A percentile compares a stretch with the other conserved stretches of the same genome.
phyloP scores from a whole-genome alignment of 2,113 vertebrate genomes.

The Pseudorasbora parva region DNA sequence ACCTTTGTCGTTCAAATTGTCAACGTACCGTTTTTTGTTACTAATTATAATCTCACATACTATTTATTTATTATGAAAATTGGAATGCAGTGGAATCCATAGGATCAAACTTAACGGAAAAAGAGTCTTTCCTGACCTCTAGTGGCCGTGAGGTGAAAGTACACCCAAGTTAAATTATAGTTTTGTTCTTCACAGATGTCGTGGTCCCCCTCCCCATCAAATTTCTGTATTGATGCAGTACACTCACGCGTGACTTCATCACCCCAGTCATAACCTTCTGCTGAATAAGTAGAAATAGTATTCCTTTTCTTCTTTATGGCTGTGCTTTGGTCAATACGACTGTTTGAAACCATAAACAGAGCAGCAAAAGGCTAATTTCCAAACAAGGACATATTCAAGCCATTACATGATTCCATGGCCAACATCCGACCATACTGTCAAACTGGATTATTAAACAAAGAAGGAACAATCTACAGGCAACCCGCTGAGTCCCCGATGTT shows the following conservation, averaged over 20 bases:
- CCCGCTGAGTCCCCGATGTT: conserved; percentile 16
- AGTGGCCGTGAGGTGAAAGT: conserved; percentile 24
- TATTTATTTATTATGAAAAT: not conserved
- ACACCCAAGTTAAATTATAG: not conserved
- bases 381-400: conserved; percentile 47
- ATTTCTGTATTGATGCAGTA: not conserved
- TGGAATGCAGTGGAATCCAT: not conserved
- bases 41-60: not conserved
- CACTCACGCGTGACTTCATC: not conserved
- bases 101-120: too few species aligned
- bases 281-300: conserved; percentile 12
- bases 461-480: not conserved
- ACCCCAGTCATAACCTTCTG: not conserved
- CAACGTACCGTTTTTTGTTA: not conserved
- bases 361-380: conserved; percentile 17
- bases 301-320: not conserved
- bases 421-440: conserved; percentile 19
- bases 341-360: conserved; percentile 34
- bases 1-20: not conserved
- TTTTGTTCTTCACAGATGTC: not conserved
- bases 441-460: conserved; percentile 18
- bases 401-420: conserved; percentile 32
- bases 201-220: too few species aligned
- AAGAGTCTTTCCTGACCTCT: conserved; percentile 49
- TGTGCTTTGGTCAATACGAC: conserved; percentile 10